These are phyloP conservation scores for Mustelus asterias DNA, from an alignment of 2,113 vertebrate genomes.

Conservation along the genomic window DNA sequence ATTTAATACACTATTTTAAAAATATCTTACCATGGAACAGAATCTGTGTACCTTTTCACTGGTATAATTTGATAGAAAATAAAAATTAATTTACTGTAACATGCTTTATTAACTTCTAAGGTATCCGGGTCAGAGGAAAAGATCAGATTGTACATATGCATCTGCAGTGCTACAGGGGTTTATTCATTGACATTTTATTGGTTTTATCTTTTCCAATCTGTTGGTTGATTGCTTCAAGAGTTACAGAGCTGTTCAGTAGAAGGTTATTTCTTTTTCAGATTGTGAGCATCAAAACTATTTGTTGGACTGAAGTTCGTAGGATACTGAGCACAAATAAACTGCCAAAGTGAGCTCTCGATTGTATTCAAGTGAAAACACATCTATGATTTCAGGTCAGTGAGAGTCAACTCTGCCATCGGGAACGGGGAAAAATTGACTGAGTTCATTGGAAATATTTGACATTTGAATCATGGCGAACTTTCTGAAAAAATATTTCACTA, in stretches of 20 bases:
- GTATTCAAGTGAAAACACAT: background rate
- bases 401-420: background rate
- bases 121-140: background rate
- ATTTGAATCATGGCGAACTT: background rate
- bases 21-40: background rate
- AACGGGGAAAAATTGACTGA: background rate
- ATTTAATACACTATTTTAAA: background rate
- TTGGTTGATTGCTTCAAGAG: slow-evolving; percentile 16
- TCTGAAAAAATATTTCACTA: background rate
- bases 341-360: background rate
- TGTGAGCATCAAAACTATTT: background rate
- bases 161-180: background rate
- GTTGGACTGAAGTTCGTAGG: background rate
- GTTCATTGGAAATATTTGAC: slow-evolving; percentile 1
- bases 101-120: background rate
- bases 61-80: background rate
- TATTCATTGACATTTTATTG: slow-evolving; percentile 27
- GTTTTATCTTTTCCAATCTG: slow-evolving; percentile 16
- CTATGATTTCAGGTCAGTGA: background rate
- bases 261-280: background rate
- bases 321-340: background rate
- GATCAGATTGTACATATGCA: background rate
- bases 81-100: background rate
- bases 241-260: background rate
- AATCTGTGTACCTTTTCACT: background rate